Evolutionary conservation across 2,888 invertebrate species (phyloP), one percentile per base, ranked within the genome.

Genomic region (Dynastes maya): DNA sequence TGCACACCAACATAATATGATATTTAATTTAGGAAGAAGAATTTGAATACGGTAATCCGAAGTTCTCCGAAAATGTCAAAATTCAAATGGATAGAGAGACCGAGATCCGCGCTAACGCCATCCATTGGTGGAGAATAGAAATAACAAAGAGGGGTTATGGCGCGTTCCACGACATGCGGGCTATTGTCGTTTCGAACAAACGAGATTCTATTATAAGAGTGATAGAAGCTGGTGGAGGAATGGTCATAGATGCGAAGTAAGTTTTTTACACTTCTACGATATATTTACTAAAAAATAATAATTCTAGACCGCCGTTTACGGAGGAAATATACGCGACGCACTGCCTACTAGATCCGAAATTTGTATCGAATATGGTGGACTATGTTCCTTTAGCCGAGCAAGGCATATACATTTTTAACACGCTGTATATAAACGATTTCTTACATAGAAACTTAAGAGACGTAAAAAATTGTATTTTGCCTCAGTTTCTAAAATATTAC

Each of bases 31-130:
- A 95, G 95, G 97, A 97, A 87, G 95, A 95, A 83, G 91, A 92
- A 0, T 96, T 91, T 87, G 97, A 97, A 86, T 97, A 95, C 94
- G 97, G 97, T 2, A 96, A 96, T 87, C 93, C 94, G 0, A 87
- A 88, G 72, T 93, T 94, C 0, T 83, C 84, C 72, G 89, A 88
- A 2, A 88, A 90, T 0, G 90, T 92, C 0, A 86, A 90, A 0
- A 86, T 92, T 2, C 84, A 90, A 49, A 83, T 45, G 82, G 89
- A 64, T 65, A 90, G 84, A 40, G 85, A 87, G 40, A 89, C 84
- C 45, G 89, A 86, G 84, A 81, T 88, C 0, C 91, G 92, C 81
- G 89, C 89, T 2, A 87, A 88, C 0, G 93, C 94, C 0, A 93
- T 92, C 2, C 88, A 93, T 84, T 91, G 91, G 81, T 97, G 96